A percentile compares a stretch with the other conserved stretches of the same genome.
Evolutionary conservation across 2,888 invertebrate species (phyloP).

Genomic region (Coenonympha arcania): DNA sequence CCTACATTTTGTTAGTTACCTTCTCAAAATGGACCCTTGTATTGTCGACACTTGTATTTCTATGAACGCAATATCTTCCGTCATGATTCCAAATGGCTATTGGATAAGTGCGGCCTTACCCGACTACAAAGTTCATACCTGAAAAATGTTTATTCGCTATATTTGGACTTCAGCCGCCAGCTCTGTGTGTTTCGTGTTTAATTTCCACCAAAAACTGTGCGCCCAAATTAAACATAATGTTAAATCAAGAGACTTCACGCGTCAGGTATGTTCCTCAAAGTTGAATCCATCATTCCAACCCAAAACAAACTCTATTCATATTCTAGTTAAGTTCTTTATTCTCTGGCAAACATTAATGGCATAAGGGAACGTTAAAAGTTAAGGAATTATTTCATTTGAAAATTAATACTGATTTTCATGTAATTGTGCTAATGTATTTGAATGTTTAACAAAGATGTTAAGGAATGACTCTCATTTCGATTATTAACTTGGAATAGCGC

Average conservation of each 20-base stretch:
- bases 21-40: too few species aligned
- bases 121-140: too few species aligned
- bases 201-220: background rate
- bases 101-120: too few species aligned
- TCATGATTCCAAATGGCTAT: too few species aligned
- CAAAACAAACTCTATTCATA: background rate
- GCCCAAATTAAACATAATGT: background rate
- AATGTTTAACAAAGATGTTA: background rate
- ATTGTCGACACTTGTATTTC: too few species aligned
- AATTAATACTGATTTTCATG: background rate
- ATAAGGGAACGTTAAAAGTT: slow-evolving; percentile 3
- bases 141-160: too few species aligned
- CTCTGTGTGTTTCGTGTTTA: too few species aligned
- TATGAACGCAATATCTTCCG: too few species aligned
- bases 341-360: background rate
- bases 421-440: background rate
- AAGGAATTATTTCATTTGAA: background rate
- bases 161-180: too few species aligned
- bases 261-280: slow-evolving; percentile 15
- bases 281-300: background rate
- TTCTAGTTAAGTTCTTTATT: background rate
- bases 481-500: background rate
- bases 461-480: background rate
- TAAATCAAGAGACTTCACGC: slow-evolving; percentile 18
- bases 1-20: too few species aligned